Evolutionary conservation across 2,888 invertebrate genomes (phyloP).

Genomic region (Cremastobaeus sp.): DNA sequence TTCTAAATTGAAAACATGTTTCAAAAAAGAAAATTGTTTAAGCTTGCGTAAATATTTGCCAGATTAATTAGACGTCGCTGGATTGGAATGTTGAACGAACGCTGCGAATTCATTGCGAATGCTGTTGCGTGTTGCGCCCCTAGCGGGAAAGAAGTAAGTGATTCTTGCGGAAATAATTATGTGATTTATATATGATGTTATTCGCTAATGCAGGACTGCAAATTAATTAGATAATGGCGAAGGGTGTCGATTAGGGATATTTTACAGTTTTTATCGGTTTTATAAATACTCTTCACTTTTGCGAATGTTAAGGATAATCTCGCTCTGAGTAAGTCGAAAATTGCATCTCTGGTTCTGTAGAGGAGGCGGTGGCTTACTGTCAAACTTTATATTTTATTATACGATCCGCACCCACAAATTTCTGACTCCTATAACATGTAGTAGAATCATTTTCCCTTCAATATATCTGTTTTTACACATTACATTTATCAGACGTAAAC

Average conservation of each 20-base stretch:
- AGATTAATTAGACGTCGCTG: no score
- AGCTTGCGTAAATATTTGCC: no score
- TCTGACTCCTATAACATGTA: no score
- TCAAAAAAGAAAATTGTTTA: no score
- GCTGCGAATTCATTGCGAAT: no score
- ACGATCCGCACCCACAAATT: conserved; percentile 37
- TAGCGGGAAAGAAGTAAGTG: conserved; percentile 43
- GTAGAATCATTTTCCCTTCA: no score
- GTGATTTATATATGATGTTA: conserved; percentile 58
- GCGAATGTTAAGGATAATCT: conserved; percentile 56
- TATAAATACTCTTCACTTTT: conserved; percentile 6
- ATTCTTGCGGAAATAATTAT: conserved; percentile 58
- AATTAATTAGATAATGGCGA: conserved; percentile 60
- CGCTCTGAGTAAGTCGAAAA: conserved; percentile 41
- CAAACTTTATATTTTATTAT: conserved; percentile 30
- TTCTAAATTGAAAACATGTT: no score
- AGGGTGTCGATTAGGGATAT: conserved; percentile 45
- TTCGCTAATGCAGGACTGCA: conserved; percentile 46
- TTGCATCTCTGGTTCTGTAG: conserved; percentile 1
- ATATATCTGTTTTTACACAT: no score
- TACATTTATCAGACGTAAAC: no score
- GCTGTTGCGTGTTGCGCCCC: conserved; percentile 53
- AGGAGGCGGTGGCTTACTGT: conserved; percentile 44
- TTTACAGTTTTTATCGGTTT: conserved; percentile 19
- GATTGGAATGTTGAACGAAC: no score